A percentile compares a stretch with the other conserved stretches of the same genome.
phyloP scores from a whole-genome alignment of 2,113 vertebrate genomes.

The Nibea albiflora region DNA sequence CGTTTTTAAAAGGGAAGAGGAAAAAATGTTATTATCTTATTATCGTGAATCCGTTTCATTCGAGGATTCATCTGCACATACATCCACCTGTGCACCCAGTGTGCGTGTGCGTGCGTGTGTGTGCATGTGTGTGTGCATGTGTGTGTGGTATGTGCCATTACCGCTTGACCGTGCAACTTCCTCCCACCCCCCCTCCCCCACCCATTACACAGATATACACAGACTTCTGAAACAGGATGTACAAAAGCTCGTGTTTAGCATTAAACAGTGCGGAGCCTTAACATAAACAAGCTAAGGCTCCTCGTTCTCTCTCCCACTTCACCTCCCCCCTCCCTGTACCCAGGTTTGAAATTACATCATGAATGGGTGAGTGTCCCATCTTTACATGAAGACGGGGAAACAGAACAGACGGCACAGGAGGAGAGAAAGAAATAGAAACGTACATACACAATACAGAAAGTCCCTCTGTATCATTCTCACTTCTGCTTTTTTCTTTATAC shows the following conservation, averaged over 20 bases:
- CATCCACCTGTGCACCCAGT: conserved; percentile 64
- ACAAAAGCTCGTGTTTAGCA: conserved; percentile 80
- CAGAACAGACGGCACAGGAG: conserved; percentile 31
- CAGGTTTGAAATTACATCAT: conserved; percentile 54
- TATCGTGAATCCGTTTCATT: conserved; percentile 56
- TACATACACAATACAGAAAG: conserved; percentile 65
- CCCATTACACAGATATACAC: conserved; percentile 57
- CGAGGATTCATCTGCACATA: conserved; percentile 52
- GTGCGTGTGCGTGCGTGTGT: conserved; percentile 5
- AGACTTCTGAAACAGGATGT: conserved; percentile 73
- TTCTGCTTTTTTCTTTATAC: conserved; percentile 8
- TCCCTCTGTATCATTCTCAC: conserved; percentile 53
- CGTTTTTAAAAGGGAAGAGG: conserved; percentile 60
- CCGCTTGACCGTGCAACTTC: conserved; percentile 45
- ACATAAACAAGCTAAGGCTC: conserved; percentile 68
- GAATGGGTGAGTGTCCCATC: conserved; percentile 21
- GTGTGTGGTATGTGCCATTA: conserved; percentile 58
- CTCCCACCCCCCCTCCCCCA: conserved; percentile 6
- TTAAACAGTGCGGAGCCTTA: conserved; percentile 76
- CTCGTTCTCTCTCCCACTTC: not conserved
- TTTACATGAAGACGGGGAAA: conserved; percentile 65
- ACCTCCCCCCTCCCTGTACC: conserved; percentile 21
- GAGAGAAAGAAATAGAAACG: conserved; percentile 28
- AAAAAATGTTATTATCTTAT: conserved; percentile 24
- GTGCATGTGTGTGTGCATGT: too few relatives aligned